A percentile compares a stretch with the other conserved stretches of the same genome.
Conservation (phyloP, 2,888 invertebrate species). For the Ypsolopha scabrella region DNA sequence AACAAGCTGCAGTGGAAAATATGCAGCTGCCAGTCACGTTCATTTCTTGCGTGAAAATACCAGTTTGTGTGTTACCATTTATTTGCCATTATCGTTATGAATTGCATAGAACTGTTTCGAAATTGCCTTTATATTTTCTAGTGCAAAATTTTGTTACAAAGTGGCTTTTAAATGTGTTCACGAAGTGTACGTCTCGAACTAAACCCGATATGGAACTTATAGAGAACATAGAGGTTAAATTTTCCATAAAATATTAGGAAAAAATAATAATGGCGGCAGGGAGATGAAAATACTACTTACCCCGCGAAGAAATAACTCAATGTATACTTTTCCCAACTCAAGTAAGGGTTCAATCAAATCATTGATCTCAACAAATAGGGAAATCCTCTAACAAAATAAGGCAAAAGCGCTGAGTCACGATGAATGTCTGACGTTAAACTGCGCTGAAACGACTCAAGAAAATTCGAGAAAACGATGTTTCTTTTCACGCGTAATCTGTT, state of each 20-base stretch:
- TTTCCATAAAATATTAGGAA: not conserved
- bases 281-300: too few species aligned
- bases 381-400: not conserved
- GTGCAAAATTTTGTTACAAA: too few species aligned
- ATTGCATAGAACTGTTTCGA: conserved; percentile 18
- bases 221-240: too few species aligned
- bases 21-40: conserved; percentile 44
- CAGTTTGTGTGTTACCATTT: conserved; percentile 24
- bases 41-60: conserved; percentile 61
- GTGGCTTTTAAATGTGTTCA: too few species aligned
- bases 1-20: not conserved
- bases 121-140: not conserved
- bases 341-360: not conserved
- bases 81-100: conserved; percentile 23
- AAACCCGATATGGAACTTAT: too few species aligned
- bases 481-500: conserved; percentile 66
- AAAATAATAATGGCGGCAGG: too few species aligned
- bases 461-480: conserved; percentile 34
- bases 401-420: conserved; percentile 42
- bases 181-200: too few species aligned
- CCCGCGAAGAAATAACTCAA: too few species aligned
- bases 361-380: not conserved
- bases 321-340: too few species aligned
- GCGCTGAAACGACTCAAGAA: conserved; percentile 26
- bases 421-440: conserved; percentile 32